A percentile compares a stretch with the other conserved stretches of the same genome.
Evolutionary conservation across 2,888 invertebrate species (phyloP).

Genomic region (Panzeria rudis): DNA sequence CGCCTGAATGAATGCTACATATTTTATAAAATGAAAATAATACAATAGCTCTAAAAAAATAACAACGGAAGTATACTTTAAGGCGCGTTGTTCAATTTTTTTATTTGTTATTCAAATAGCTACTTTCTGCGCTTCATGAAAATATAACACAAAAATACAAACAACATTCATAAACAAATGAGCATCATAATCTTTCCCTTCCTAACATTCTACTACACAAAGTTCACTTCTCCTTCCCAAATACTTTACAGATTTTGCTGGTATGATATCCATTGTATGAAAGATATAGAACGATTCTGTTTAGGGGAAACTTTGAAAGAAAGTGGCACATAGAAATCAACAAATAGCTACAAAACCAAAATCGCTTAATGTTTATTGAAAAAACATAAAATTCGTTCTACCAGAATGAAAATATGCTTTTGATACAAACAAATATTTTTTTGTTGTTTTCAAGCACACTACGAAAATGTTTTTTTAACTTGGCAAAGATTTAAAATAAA

Average conservation of each 20-base stretch:
- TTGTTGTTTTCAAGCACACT: conserved; percentile 9
- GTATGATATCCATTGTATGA: conserved; percentile 34
- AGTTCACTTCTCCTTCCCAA: neutral
- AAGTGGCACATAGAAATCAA: conserved; percentile 43
- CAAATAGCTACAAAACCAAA: conserved; percentile 78
- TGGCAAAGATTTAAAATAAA: conserved; percentile 48
- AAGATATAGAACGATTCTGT: neutral
- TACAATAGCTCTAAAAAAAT: conserved; percentile 37
- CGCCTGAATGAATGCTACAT: conserved; percentile 62
- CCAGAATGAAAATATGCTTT: conserved; percentile 84
- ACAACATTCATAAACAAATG: conserved; percentile 60
- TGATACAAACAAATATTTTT: conserved; percentile 80
- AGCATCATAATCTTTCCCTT: conserved; percentile 61
- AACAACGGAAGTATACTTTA: conserved; percentile 55
- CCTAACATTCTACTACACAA: neutral
- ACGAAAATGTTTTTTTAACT: conserved; percentile 44
- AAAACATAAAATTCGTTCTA: conserved; percentile 84
- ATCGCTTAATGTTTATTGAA: conserved; percentile 84
- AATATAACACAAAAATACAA: conserved; percentile 31
- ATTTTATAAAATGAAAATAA: conserved; percentile 49
- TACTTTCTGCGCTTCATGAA: conserved; percentile 29
- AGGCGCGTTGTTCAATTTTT: conserved; percentile 42
- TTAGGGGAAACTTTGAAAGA: conserved; percentile 4
- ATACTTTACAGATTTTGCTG: conserved; percentile 59
- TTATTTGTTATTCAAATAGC: conserved; percentile 22